Percentiles rank a stretch among this genome's conserved stretches.
Conservation (phyloP, 1,140 invertebrate species). For the Orchestia grillus region DNA sequence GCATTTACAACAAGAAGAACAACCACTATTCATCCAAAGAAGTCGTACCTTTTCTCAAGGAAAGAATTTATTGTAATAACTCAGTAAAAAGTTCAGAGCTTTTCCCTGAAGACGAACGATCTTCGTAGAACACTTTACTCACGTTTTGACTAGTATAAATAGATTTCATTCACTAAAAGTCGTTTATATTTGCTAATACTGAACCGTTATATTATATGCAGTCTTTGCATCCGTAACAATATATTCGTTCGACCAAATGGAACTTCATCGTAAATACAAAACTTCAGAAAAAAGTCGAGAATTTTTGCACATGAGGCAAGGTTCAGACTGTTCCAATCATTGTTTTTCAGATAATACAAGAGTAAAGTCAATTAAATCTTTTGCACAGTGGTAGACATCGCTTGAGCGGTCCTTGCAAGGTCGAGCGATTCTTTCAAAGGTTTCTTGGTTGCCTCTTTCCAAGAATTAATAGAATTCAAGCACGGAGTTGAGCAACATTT, state of each 20-base stretch:
- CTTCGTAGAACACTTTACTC: not conserved
- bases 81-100: not conserved
- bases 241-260: not conserved
- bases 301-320: not conserved
- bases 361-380: not conserved
- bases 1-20: not conserved
- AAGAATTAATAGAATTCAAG: constrained; percentile 16
- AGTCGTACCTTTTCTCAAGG: not conserved
- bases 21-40: not conserved
- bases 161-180: not conserved
- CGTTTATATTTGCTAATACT: not conserved
- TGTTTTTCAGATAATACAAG: not conserved
- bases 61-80: not conserved
- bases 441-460: not conserved
- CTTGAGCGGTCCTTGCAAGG: not conserved
- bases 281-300: not conserved
- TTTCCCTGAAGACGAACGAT: not conserved
- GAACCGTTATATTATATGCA: not conserved
- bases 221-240: not conserved
- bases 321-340: not conserved
- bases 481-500: not conserved
- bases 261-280: not conserved
- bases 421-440: not conserved
- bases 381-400: not conserved
- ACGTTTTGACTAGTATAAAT: not conserved